Base-by-base conservation (phyloP, 2,113 vertebrate species). In the Turnix velox region DNA sequence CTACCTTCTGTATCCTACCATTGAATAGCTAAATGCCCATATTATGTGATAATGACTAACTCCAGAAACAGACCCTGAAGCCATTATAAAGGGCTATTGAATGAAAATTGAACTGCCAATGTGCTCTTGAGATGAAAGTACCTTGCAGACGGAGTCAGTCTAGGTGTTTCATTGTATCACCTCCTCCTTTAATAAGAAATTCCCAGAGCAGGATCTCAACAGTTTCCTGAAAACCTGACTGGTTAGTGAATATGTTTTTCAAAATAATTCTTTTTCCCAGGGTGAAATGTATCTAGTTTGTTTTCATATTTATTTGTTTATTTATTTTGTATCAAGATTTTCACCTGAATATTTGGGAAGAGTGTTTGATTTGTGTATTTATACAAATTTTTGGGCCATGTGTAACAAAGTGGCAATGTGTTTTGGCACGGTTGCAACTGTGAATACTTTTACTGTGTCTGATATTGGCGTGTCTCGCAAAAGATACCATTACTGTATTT, bases 11-110 rank as follows among this genome's bases (percentile, higher is more conserved):
- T 72, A 69, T 77, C 39, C 52, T 4, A 9, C 48, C 4, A 3
- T 4, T 52, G 87, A 89, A 46, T 43, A 90, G 61, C 35, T 87
- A 84, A 87, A 54, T 40, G 40, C 39, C 19, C n/a, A 28, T 88
- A 28, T 85, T 90, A 69, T 54, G 67, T 58, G 85, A 40, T 94
- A 84, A 86, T 73, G 67, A 54, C 54, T 80, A 90, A 49, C 78
- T 93, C 67, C 62, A 69, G 78, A 73, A 69, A n/a, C 31, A 77
- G 78, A 58, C n/a, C 61, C 72, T 35, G 55, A 62, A 90, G 68
- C 62, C n/a, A 14, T 54, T 61, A 52, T 49, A 59, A 69, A 76
- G 58, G 22, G 75, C 63, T 85, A 43, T 66, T 79, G 81, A 79
- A 71, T 1, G 23, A 42, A 37, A 18, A 48, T 82, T 66, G 62